phyloP scores from a whole-genome alignment of 2,888 invertebrate species.

The Antitype chi region DNA sequence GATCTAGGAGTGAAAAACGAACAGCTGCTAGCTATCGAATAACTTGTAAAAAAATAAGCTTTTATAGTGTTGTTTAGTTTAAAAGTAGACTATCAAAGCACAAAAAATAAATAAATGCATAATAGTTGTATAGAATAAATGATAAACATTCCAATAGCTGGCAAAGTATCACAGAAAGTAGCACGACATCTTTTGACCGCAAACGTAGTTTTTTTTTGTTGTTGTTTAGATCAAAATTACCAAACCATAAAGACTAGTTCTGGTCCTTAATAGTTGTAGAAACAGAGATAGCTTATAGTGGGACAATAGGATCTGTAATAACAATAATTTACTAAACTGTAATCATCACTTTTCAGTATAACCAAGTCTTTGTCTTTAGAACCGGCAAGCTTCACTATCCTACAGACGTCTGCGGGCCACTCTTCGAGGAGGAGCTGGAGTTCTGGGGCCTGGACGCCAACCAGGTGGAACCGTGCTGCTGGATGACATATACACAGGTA shows the following conservation, averaged over 20 bases:
- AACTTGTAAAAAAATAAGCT: neutral
- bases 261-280: neutral
- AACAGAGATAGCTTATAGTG: neutral
- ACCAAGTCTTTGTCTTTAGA: conserved; percentile 83
- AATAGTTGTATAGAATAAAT: too few species aligned
- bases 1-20: conserved; percentile 39
- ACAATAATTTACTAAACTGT: neutral
- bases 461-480: conserved; percentile 99
- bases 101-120: neutral
- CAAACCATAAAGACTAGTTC: neutral
- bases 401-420: conserved; percentile 99
- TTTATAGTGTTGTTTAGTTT: conserved; percentile 8
- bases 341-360: neutral
- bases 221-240: too few species aligned
- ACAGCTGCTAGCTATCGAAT: conserved; percentile 10
- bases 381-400: conserved; percentile 99
- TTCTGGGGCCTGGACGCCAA: conserved; percentile 99
- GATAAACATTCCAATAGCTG: neutral
- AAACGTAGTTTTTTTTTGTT: too few species aligned
- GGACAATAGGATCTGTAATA: neutral
- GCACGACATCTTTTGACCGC: neutral
- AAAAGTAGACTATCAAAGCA: too few species aligned
- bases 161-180: neutral
- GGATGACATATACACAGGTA: conserved; percentile 99
- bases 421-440: conserved; percentile 99